phyloP scores from a whole-genome alignment of 2,888 invertebrate species.

The Drosophila mimetica region DNA sequence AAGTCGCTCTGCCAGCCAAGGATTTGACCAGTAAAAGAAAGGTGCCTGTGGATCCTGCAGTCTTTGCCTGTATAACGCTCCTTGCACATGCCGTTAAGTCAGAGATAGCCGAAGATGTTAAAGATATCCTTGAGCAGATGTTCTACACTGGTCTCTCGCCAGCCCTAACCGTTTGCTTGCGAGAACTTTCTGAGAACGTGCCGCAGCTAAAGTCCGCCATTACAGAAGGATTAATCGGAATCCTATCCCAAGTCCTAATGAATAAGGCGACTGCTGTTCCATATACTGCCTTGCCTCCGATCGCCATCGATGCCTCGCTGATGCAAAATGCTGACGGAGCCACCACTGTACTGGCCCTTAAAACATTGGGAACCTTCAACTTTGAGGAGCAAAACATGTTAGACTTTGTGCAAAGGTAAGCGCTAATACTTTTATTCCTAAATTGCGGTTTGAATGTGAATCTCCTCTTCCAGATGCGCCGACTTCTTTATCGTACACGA shows the following conservation, averaged over 20 bases:
- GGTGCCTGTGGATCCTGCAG: slow-evolving; percentile 91
- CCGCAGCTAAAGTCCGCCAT: slow-evolving; percentile 95
- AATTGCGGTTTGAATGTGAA: neutral
- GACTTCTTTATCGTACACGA: slow-evolving; percentile 96
- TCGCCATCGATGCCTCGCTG: slow-evolving; percentile 80
- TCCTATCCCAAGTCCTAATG: slow-evolving; percentile 95
- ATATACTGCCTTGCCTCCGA: slow-evolving; percentile 85
- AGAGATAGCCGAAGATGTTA: slow-evolving; percentile 90
- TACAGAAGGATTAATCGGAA: slow-evolving; percentile 95
- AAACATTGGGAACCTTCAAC: slow-evolving; percentile 95
- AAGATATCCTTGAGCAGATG: slow-evolving; percentile 95
- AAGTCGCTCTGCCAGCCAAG: slow-evolving; percentile 90
- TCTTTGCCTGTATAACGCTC: slow-evolving; percentile 96
- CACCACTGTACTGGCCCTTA: slow-evolving; percentile 94
- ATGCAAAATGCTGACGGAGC: slow-evolving; percentile 88
- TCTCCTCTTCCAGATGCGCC: slow-evolving; percentile 88
- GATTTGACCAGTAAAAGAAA: slow-evolving; percentile 92
- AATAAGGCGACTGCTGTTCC: slow-evolving; percentile 92
- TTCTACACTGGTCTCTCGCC: slow-evolving; percentile 95
- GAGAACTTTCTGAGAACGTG: slow-evolving; percentile 94
- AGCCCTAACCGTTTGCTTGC: slow-evolving; percentile 94
- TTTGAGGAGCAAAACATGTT: slow-evolving; percentile 96
- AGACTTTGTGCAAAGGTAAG: slow-evolving; percentile 91
- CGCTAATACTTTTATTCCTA: neutral
- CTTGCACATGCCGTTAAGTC: slow-evolving; percentile 94